These are phyloP conservation scores for Pimpla rufipes DNA, from an alignment of 2,888 invertebrate species.

Conservation along the genomic window DNA sequence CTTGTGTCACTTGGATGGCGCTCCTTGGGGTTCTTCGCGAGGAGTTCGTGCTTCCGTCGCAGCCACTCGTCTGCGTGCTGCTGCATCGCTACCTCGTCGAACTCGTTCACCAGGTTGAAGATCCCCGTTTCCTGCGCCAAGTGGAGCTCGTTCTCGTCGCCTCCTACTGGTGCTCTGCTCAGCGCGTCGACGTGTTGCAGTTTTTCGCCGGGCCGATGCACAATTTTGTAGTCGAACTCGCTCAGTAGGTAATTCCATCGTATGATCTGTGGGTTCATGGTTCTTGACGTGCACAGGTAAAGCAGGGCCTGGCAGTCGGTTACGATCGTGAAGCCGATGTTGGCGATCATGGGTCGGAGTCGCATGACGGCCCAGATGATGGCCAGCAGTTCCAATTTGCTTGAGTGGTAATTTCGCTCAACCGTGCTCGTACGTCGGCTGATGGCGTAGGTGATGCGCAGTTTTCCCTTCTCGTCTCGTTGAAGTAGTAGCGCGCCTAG, in stretches of 20 bases:
- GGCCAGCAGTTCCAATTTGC: slow-evolving; percentile 56
- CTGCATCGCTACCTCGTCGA: background rate
- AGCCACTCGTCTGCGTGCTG: background rate
- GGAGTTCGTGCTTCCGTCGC: background rate
- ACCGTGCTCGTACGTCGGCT: slow-evolving; percentile 71
- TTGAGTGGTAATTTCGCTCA: slow-evolving; percentile 73
- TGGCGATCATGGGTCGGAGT: background rate
- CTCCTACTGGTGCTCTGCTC: slow-evolving; percentile 60
- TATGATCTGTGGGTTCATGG: no score
- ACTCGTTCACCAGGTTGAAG: background rate
- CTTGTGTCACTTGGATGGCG: background rate
- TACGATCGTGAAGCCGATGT: slow-evolving; percentile 53
- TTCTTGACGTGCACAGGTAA: background rate
- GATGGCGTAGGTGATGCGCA: slow-evolving; percentile 70
- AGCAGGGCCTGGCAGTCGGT: background rate
- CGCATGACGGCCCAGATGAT: slow-evolving; percentile 38
- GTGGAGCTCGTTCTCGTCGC: background rate
- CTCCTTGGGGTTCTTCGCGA: background rate
- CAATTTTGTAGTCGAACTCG: slow-evolving; percentile 62
- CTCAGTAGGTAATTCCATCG: background rate
- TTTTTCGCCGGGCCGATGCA: slow-evolving; percentile 64
- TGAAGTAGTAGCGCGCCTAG: slow-evolving; percentile 65
- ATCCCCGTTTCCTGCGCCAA: slow-evolving; percentile 40
- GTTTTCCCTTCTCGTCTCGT: slow-evolving; percentile 57
- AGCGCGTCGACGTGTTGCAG: slow-evolving; percentile 68